phyloP scores from a whole-genome alignment of 2,113 vertebrate species.

The Struthidea cinerea region DNA sequence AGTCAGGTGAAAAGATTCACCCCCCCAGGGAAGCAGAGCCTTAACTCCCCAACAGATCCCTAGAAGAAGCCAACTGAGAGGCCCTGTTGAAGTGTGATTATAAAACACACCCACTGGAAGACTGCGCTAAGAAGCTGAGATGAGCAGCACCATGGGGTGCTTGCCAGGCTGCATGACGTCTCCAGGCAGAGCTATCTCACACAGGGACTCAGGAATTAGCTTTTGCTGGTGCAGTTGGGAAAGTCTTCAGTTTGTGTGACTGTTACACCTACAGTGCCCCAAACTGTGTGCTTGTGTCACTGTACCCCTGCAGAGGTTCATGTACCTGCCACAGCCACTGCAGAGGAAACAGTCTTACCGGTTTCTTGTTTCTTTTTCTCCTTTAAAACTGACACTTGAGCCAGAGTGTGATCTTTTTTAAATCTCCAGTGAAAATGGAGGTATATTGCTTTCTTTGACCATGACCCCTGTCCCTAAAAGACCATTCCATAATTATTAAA shows the following conservation, averaged over 20 bases:
- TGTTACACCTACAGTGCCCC: fast-evolving
- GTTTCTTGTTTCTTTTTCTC: background rate
- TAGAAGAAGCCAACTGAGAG: background rate
- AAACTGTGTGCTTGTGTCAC: background rate
- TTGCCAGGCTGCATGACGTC: background rate
- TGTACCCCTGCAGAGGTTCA: background rate
- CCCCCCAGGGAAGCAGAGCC: background rate
- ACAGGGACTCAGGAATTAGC: background rate
- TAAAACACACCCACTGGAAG: background rate
- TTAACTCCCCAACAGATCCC: background rate
- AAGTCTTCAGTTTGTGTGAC: background rate
- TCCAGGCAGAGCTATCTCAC: background rate
- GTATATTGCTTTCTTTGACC: background rate
- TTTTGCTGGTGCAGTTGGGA: background rate
- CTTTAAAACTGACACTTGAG: background rate
- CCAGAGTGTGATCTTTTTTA: background rate
- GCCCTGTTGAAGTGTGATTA: background rate
- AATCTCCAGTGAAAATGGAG: background rate
- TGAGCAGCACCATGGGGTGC: background rate
- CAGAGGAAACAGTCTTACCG: background rate
- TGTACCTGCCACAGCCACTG: background rate
- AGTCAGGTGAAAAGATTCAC: background rate
- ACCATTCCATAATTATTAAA: background rate
- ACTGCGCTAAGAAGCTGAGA: background rate
- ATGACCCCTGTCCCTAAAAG: background rate